These are phyloP conservation scores for Actinemys pallida DNA, from an alignment of 2,113 vertebrate genomes.

Conservation along the genomic window DNA sequence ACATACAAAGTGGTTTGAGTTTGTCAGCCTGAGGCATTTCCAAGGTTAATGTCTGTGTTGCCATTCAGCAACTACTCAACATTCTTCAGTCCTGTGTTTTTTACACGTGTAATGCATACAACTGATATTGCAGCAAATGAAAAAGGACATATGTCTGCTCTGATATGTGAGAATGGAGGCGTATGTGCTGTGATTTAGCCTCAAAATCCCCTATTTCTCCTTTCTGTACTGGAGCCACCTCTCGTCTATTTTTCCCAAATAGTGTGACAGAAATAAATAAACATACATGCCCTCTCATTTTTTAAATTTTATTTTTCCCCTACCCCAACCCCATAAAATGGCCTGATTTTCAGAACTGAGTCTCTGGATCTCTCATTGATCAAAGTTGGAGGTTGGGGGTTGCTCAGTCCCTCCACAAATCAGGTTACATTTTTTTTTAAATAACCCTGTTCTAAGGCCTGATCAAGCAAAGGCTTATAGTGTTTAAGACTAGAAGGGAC, in stretches of 20 bases:
- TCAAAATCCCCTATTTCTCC: neutral
- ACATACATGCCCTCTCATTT: too few species aligned
- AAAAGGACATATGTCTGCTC: neutral
- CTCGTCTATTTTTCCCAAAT: neutral
- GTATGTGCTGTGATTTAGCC: neutral
- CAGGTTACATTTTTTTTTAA: neutral
- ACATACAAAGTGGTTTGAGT: neutral
- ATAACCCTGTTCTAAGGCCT: too few species aligned
- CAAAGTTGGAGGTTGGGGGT: neutral
- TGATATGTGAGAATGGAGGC: neutral
- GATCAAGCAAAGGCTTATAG: too few species aligned
- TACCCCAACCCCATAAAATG: neutral
- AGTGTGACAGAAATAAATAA: neutral
- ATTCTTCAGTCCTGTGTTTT: neutral
- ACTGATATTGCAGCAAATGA: fast-evolving
- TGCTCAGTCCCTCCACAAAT: neutral
- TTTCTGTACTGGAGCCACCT: neutral
- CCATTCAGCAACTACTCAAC: neutral
- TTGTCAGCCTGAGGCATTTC: neutral
- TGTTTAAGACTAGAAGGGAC: too few species aligned
- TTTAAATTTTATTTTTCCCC: too few species aligned
- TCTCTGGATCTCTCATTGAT: neutral
- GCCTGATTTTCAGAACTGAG: neutral
- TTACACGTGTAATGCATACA: neutral
- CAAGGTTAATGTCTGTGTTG: neutral